Base-by-base conservation (phyloP, 2,888 invertebrate genomes). In the Aphidius colemani region DNA sequence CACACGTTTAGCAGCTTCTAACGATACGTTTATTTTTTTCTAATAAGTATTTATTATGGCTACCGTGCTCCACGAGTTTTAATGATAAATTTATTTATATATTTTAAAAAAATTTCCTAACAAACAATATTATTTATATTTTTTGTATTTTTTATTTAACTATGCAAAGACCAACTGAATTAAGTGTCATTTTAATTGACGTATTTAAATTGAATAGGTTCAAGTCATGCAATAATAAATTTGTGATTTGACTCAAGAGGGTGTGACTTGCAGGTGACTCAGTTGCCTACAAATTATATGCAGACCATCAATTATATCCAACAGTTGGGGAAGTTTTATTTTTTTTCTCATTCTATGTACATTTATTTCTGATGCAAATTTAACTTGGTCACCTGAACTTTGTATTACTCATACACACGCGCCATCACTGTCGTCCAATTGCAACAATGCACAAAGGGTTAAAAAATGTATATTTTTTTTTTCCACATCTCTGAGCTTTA, bases 301-400 rank as follows among this genome's bases (percentile, higher is more conserved):
- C 46, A 43, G 11, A 53, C 51, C 51, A 61, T 61, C 65, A 65
- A 61, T 65, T 65, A 61, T 41, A 61, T 46, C 30, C 53, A 43
- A 59, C 60, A 60, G 49, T 45, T 44, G 30, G 57, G 45, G 56
- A 45, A 46, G 46, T 57, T 46, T 43, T 58, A 49, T 40, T 49
- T 11, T 11, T 50, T 30, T 30, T 30, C 3, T 30, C 5, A 30
- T 30, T 30, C 30, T 30, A 30, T 65, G 61, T 30, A 45, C 57
- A 56, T 66, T 59, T 55, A 66, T 72, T 71, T 75, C 66, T 67
- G 61, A 75, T 72, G 72, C 69, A 73, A 74, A 74, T 73, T 30
- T 59, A 59, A 59, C 46, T 61, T 56, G 65, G 65, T 70, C 71
- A 72, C 69, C 68, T 67, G 68, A 69, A 70, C 59, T 67, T 70